These are phyloP conservation scores for Anastatus disparis DNA, from an alignment of 1,140 invertebrate species.

Conservation along the genomic window DNA sequence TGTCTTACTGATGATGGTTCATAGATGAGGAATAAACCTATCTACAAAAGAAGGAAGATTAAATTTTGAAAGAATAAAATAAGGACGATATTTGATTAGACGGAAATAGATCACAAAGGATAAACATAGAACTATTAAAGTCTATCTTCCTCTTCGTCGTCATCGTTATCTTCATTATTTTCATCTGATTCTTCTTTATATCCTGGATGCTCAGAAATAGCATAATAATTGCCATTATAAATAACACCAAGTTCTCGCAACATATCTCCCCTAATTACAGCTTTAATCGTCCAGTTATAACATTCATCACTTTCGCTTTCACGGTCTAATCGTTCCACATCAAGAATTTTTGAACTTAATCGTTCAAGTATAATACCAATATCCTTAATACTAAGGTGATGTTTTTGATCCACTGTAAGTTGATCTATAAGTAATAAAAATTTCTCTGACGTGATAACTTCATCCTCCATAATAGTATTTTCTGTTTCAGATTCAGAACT, in stretches of 20 bases:
- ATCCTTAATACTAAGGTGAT: constrained; percentile 91
- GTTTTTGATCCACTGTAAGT: constrained; percentile 89
- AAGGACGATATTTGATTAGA: too few species aligned
- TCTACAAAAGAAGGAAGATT: too few species aligned
- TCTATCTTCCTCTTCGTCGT: constrained; percentile 82
- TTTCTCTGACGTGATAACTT: constrained; percentile 87
- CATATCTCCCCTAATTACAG: constrained; percentile 89
- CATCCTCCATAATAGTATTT: constrained; percentile 90
- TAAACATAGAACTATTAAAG: too few species aligned
- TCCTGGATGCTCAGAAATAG: constrained; percentile 91
- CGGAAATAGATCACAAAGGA: too few species aligned
- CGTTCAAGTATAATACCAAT: constrained; percentile 93
- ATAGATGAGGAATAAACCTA: too few species aligned
- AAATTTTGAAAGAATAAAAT: too few species aligned
- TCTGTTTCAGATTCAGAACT: constrained; percentile 92
- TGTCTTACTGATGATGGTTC: too few species aligned
- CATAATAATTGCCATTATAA: constrained; percentile 95
- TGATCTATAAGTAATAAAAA: constrained; percentile 93
- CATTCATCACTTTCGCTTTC: constrained; percentile 91
- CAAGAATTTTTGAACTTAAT: constrained; percentile 90
- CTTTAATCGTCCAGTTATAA: constrained; percentile 94
- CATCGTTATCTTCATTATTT: constrained; percentile 81
- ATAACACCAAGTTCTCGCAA: constrained; percentile 90
- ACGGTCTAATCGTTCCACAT: constrained; percentile 89
- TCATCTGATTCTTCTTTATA: constrained; percentile 89